Conservation (phyloP, 2,888 invertebrate species). For the Lottia scabra region DNA sequence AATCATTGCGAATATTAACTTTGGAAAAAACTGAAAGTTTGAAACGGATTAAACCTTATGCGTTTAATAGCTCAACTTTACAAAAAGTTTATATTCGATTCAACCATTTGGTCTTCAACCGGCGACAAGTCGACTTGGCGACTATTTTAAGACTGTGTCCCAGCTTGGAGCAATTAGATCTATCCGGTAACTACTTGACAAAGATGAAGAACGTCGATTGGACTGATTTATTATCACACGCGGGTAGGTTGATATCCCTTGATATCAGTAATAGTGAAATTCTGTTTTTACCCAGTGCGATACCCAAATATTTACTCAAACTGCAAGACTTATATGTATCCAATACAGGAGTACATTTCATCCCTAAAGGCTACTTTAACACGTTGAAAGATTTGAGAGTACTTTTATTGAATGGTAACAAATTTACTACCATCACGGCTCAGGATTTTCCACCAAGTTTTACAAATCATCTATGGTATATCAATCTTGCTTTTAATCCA, state of each 20-base stretch:
- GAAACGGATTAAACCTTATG: not conserved
- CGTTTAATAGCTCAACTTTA: not conserved
- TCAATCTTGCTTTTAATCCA: not conserved
- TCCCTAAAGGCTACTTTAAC: not conserved
- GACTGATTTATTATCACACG: not conserved
- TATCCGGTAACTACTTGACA: not conserved
- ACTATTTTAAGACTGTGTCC: not conserved
- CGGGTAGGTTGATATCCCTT: not conserved
- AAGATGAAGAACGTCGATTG: not conserved
- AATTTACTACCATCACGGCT: not conserved
- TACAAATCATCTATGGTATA: not conserved
- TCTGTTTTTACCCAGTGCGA: not conserved
- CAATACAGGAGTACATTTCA: not conserved
- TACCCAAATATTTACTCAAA: not conserved
- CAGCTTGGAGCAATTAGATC: not conserved
- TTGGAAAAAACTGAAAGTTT: not conserved
- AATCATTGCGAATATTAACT: not conserved
- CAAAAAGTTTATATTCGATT: not conserved
- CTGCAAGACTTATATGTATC: not conserved
- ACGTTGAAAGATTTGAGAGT: not conserved
- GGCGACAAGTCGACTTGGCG: not conserved
- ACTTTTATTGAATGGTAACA: not conserved
- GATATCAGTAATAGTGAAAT: not conserved
- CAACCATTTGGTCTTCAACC: not conserved
- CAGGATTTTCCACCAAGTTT: not conserved